phyloP scores from a whole-genome alignment of 2,113 vertebrate species.

The Progne subis region DNA sequence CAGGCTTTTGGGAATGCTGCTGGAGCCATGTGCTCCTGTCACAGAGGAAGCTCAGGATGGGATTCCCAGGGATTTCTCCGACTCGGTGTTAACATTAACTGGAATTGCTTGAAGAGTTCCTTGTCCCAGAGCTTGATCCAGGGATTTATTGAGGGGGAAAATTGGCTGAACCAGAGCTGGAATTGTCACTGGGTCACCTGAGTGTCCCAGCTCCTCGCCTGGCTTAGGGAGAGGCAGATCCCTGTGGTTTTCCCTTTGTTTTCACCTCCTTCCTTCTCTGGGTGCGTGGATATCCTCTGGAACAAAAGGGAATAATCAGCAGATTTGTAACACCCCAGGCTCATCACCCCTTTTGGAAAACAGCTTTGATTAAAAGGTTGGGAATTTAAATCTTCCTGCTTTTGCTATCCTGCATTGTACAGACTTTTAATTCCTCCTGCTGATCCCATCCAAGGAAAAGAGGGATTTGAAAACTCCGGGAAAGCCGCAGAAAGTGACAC shows the following conservation, averaged over 20 bases:
- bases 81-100: not conserved
- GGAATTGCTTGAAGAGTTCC: not conserved
- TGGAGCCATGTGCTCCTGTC: not conserved
- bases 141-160: not conserved
- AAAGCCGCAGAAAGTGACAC: not conserved
- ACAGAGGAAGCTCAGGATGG: not conserved
- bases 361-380: not conserved
- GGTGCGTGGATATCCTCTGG: not conserved
- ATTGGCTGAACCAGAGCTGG: not conserved
- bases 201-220: not conserved
- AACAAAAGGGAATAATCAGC: not conserved
- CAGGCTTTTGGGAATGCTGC: not conserved
- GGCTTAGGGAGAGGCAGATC: not conserved
- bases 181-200: fast-evolving
- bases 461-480: not conserved
- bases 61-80: not conserved
- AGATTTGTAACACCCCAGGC: not conserved
- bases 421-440: not conserved
- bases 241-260: not conserved
- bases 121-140: not conserved
- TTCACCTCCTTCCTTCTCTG: not conserved
- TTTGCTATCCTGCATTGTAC: not conserved
- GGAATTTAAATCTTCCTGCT: not conserved
- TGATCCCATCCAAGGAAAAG: not conserved
- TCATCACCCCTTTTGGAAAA: not conserved